Conservation (phyloP, 2,888 invertebrate genomes). For the Dicycla oo region DNA sequence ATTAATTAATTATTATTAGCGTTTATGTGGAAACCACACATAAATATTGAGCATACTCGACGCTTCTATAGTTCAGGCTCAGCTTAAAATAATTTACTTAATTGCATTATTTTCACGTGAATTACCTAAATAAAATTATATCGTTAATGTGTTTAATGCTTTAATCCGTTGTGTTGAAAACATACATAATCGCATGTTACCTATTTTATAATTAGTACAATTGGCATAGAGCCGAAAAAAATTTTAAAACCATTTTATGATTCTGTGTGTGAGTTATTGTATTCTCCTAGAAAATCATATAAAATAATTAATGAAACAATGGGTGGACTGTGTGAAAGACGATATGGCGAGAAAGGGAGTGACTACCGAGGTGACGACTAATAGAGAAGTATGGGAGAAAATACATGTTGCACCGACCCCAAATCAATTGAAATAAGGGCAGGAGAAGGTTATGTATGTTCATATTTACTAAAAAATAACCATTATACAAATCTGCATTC, state of each 20-base stretch:
- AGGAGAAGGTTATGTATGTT: too few species aligned
- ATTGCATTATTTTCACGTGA: constrained; percentile 32
- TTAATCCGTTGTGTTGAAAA: constrained; percentile 19
- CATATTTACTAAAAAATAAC: too few species aligned
- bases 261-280: too few species aligned
- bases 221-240: not conserved
- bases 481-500: too few species aligned
- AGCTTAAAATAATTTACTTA: constrained; percentile 33
- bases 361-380: too few species aligned
- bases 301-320: too few species aligned
- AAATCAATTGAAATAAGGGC: too few species aligned
- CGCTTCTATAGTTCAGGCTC: not conserved
- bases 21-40: not conserved
- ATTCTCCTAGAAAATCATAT: too few species aligned
- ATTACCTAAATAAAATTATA: constrained; percentile 36
- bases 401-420: too few species aligned
- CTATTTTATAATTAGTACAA: not conserved
- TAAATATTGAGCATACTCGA: not conserved
- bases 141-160: constrained; percentile 18
- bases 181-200: not conserved
- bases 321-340: too few species aligned
- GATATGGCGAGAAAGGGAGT: too few species aligned
- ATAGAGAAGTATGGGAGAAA: too few species aligned
- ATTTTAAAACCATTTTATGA: not conserved
- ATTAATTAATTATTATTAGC: not conserved